These are phyloP conservation scores for Sycophaga agraensis DNA, from an alignment of 1,140 invertebrate species.

Conservation along the genomic window DNA sequence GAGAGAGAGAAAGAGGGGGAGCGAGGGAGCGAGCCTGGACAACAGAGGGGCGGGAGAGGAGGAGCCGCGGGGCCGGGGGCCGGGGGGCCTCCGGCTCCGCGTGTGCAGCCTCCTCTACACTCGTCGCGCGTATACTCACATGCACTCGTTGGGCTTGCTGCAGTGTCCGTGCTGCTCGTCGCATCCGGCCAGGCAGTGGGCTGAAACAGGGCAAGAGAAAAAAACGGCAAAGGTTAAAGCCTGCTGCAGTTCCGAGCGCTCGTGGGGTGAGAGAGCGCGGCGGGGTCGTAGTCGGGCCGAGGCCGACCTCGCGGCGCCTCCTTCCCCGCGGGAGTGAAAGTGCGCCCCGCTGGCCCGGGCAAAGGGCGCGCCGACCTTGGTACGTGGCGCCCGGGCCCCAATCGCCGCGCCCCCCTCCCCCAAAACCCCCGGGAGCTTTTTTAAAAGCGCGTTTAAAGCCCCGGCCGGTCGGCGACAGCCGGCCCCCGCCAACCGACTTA, in stretches of 20 bases:
- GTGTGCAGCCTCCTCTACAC: conserved; percentile 1
- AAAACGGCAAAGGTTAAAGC: conserved; percentile 38
- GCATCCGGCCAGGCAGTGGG: conserved; percentile 88
- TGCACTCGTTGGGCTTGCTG: conserved; percentile 89
- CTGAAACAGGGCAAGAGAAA: conserved; percentile 72
- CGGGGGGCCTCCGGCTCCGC: background rate
- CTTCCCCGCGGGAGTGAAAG: no score
- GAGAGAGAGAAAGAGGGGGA: background rate
- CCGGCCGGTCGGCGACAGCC: no score
- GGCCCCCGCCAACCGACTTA: conserved; percentile 21
- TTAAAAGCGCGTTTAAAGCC: no score
- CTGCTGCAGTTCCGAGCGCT: background rate
- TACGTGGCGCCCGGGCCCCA: no score
- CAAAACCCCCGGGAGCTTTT: no score
- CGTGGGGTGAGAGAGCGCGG: background rate
- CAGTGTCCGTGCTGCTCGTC: conserved; percentile 87
- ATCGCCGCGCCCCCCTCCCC: no score
- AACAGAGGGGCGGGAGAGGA: background rate
- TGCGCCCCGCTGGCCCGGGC: no score
- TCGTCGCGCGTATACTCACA: conserved; percentile 70
- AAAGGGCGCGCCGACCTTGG: no score
- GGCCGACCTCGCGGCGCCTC: background rate
- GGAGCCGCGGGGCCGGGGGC: background rate
- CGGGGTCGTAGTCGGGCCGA: background rate
- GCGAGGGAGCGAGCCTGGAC: conserved; percentile 1